These are phyloP conservation scores for Hippoglossus stenolepis DNA, from an alignment of 2,113 vertebrate genomes.

Conservation along the genomic window DNA sequence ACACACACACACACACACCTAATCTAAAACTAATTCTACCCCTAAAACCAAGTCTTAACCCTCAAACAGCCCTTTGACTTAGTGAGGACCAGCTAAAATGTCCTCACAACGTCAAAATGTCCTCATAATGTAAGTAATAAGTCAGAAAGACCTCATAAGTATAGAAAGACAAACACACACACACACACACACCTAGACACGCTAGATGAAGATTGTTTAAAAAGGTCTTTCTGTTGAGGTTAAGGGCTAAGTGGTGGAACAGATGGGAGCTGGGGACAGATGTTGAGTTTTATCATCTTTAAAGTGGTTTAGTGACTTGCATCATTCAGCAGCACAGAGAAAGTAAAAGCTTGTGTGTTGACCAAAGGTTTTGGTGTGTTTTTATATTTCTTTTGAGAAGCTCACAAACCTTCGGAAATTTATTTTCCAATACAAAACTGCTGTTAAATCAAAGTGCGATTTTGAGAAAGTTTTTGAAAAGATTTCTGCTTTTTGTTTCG, in stretches of 20 bases:
- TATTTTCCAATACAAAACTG: background rate
- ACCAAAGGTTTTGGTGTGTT: conserved; percentile 13
- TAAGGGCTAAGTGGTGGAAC: conserved; percentile 35
- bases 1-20: conserved; percentile 28
- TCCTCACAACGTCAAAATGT: too few species aligned
- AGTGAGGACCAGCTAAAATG: too few species aligned
- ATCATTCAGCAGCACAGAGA: conserved; percentile 44
- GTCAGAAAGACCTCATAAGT: conserved; percentile 19
- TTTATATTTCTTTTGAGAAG: conserved; percentile 6
- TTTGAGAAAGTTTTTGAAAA: conserved; percentile 2
- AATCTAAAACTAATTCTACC: too few species aligned
- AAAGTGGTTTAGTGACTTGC: conserved; percentile 38
- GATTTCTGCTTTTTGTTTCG: background rate
- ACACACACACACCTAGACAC: conserved; percentile 23
- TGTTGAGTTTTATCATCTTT: conserved; percentile 48
- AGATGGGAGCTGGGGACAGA: conserved; percentile 58
- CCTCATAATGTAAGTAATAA: too few species aligned
- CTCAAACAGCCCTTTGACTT: too few species aligned
- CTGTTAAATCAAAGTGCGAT: background rate
- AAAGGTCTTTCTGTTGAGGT: conserved; percentile 47
- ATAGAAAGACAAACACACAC: too few species aligned
- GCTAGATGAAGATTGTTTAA: conserved; percentile 29
- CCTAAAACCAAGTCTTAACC: too few species aligned
- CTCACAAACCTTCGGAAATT: background rate
- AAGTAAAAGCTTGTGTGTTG: conserved; percentile 6